Evolutionary conservation across 35 echinoderm and acorn worm genomes (phyloP).

Genomic region (Eucidaris tribuloides): DNA sequence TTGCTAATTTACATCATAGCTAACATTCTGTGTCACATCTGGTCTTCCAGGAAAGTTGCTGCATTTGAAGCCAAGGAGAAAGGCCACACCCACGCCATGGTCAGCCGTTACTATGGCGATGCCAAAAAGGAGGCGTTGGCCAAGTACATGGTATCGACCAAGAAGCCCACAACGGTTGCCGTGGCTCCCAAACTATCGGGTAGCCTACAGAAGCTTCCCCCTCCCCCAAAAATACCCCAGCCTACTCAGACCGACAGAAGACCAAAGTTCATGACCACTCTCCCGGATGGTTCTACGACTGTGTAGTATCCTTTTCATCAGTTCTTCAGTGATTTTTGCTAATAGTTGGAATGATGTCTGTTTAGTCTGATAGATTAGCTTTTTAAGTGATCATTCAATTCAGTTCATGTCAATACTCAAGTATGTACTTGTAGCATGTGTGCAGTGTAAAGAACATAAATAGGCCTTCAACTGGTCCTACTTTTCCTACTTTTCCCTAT

Average conservation of each 20-base stretch:
- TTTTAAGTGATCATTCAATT: no score
- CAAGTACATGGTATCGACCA: slow-evolving; percentile 67
- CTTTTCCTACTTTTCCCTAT: no score
- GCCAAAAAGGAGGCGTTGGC: slow-evolving; percentile 74
- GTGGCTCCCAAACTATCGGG: neutral
- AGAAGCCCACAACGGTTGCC: neutral
- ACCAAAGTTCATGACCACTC: slow-evolving; percentile 70
- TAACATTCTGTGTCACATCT: neutral
- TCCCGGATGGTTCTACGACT: slow-evolving; percentile 71
- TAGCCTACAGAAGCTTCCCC: slow-evolving; percentile 5
- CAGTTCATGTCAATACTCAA: no score
- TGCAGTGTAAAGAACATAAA: no score
- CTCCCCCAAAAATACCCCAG: slow-evolving; percentile 50
- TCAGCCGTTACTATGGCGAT: slow-evolving; percentile 93
- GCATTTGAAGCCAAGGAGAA: slow-evolving; percentile 47
- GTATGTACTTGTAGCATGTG: no score
- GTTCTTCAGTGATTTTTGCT: no score
- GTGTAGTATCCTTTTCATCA: slow-evolving; percentile 86
- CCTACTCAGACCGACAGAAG: neutral
- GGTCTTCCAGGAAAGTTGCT: slow-evolving; percentile 59
- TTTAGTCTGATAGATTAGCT: no score
- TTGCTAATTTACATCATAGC: neutral
- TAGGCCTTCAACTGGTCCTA: no score
- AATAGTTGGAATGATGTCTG: no score
- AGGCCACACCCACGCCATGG: slow-evolving; percentile 68